Conservation (phyloP, 2,888 invertebrate genomes). For the Microplitis deprimator region DNA sequence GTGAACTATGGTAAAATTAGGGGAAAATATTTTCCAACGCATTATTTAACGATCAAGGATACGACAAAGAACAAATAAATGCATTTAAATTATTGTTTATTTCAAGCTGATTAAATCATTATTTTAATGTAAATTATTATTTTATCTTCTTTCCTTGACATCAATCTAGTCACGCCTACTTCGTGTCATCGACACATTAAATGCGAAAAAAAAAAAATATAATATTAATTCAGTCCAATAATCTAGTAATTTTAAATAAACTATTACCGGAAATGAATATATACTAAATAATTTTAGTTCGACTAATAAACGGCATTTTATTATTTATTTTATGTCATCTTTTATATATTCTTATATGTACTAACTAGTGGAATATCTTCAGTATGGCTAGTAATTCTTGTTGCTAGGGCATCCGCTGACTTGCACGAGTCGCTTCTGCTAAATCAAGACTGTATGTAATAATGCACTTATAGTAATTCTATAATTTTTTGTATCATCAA, state of each 20-base stretch:
- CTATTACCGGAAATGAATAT: not conserved
- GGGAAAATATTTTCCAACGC: not conserved
- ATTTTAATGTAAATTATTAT: not conserved
- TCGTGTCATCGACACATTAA: not conserved
- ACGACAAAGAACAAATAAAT: not conserved
- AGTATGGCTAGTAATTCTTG: slow-evolving; percentile 65
- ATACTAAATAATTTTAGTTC: not conserved
- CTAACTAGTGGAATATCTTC: slow-evolving; percentile 53
- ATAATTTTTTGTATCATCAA: not conserved
- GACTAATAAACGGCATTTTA: not conserved
- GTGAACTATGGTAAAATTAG: not conserved
- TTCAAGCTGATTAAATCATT: not conserved
- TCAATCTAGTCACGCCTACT: not conserved
- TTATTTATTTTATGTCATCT: slow-evolving; percentile 6
- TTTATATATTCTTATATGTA: slow-evolving; percentile 12
- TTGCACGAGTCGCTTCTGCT: slow-evolving; percentile 53
- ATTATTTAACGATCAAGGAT: not conserved
- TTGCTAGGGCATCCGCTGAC: slow-evolving; percentile 71
- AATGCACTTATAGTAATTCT: not conserved
- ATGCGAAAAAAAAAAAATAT: not conserved
- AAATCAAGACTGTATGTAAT: slow-evolving; percentile 46
- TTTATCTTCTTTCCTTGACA: not conserved
- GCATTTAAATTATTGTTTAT: not conserved
- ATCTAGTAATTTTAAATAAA: not conserved
- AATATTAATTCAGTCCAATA: not conserved